Conservation (phyloP, 2,113 vertebrate genomes). For the Suncus etruscus region DNA sequence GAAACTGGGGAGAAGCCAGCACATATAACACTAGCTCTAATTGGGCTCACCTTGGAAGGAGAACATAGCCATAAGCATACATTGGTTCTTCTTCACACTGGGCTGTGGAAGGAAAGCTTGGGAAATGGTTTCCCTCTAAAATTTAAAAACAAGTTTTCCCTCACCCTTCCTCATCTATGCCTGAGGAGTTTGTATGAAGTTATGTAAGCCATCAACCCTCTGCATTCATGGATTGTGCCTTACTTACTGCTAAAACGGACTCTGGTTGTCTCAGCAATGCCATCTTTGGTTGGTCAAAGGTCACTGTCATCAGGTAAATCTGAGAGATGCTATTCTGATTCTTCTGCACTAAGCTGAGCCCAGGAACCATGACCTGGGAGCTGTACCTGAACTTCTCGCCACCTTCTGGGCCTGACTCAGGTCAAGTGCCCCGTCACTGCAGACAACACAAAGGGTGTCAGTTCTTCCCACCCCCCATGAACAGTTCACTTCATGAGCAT, state of each 20-base stretch:
- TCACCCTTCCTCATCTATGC: background rate
- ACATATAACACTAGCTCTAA: background rate
- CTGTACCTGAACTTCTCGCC: background rate
- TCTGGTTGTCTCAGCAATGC: background rate
- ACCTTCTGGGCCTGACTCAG: background rate
- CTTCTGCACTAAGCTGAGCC: background rate
- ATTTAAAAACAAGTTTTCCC: slow-evolving; percentile 22
- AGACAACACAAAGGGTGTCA: too few relatives aligned
- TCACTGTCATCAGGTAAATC: background rate
- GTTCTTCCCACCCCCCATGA: background rate
- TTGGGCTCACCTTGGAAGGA: slow-evolving; percentile 18
- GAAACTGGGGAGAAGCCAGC: background rate
- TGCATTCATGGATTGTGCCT: background rate
- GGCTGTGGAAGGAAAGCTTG: background rate
- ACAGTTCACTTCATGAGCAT: background rate
- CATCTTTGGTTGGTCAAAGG: background rate
- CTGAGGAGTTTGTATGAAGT: background rate
- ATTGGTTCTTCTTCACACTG: background rate
- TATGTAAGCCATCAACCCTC: background rate
- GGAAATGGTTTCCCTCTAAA: background rate
- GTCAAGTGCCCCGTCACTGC: background rate
- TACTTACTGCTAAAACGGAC: too few relatives aligned
- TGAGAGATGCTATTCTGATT: background rate
- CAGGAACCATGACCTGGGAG: accelerated
- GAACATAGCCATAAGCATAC: background rate